Base-by-base conservation (phyloP, 2,888 invertebrate species). In the Aporophyla lueneburgensis region DNA sequence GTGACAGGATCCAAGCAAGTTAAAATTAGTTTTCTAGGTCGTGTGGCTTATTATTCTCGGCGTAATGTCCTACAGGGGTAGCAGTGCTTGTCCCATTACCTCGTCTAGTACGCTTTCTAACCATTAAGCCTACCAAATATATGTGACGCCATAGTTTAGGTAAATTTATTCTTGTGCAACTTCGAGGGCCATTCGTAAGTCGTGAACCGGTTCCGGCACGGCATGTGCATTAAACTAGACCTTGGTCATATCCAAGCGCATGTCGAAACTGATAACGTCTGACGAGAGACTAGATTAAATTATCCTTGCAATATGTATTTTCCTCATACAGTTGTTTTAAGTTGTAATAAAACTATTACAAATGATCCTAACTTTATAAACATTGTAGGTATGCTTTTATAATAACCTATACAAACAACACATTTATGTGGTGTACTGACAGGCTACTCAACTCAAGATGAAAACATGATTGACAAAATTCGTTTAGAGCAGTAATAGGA, bases 141-240 rank as follows among this genome's bases (percentile, higher is more conserved):
- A 62, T 56, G 24, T 78, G 74, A 56, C 61, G 43, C 49, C 54
- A 81, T 49, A 46, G 40, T 56, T 66, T 33, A 81, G 59, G 43
- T 67, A 67, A 67, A 81, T 56, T 62, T 74, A 75, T 81, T 74
- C 51, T 78, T 67, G 51, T 46, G 76, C 33, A 78, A 78, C 54
- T 24, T 62, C 40, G 7, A 67, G 49, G 78, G 49, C 66, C 78
- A 56, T 74, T 74, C 51, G 33, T 73, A 27, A 24, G 51, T 51
- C 54, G 49, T 67, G 33, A 24, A 65, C 74, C 81, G 81, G 78
- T 81, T 62, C 51, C 43, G 54, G 54, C 51, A 43, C 49, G 43
- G 46, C 65, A 16, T 56, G 27, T 43, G 43, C 54, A 74, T 74
- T 78, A 81, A 78, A 74, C 81, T 81, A 81, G 81, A 74, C 78